Percentiles rank a stretch among this genome's conserved stretches.
These are phyloP conservation scores for Zaprionus africanus DNA, from an alignment of 1,140 invertebrate species.

Conservation along the genomic window DNA sequence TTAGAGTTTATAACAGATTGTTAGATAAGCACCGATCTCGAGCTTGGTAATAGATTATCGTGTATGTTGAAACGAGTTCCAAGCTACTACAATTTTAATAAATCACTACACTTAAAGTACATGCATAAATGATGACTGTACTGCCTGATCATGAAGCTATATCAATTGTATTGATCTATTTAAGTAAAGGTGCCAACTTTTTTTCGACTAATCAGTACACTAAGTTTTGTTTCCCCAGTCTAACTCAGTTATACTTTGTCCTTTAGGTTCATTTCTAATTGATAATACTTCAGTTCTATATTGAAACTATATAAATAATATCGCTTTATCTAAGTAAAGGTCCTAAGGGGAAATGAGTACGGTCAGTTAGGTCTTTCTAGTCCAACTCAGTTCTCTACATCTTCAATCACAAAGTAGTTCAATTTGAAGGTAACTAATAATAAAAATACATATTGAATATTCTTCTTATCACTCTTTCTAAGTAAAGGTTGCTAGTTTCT, in stretches of 20 bases:
- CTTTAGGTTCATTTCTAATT: neutral
- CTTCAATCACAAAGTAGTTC: neutral
- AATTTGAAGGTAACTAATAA: neutral
- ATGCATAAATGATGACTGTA: neutral
- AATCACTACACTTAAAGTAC: neutral
- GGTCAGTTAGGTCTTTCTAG: neutral
- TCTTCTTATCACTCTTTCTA: neutral
- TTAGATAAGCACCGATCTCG: neutral
- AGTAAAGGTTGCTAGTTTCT: neutral
- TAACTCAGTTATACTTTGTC: neutral
- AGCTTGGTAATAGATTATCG: neutral
- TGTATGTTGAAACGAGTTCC: neutral
- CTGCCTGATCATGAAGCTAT: no score
- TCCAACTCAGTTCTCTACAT: neutral
- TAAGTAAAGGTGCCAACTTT: neutral
- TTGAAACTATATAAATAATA: no score
- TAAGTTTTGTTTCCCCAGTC: neutral
- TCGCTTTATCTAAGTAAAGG: neutral
- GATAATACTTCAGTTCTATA: neutral
- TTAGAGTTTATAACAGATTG: neutral
- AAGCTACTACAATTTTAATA: neutral
- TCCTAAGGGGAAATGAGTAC: neutral
- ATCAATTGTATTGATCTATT: no score
- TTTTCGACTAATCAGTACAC: neutral
- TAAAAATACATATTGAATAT: neutral